Conservation (phyloP, 2,888 invertebrate species). For the Dolomedes plantarius region DNA sequence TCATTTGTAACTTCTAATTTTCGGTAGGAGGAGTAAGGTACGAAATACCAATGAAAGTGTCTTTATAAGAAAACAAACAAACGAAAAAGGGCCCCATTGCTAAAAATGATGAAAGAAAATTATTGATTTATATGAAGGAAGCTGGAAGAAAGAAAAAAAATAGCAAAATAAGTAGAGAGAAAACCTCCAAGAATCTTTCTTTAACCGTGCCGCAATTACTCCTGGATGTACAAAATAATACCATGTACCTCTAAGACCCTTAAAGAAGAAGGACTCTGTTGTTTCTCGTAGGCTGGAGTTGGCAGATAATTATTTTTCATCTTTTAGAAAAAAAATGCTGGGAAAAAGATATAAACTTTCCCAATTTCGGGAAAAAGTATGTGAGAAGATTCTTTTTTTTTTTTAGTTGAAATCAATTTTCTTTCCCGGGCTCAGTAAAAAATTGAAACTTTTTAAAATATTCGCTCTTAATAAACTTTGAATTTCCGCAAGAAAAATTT, state of each 20-base stretch:
- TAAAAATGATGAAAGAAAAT: not conserved
- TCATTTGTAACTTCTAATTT: slow-evolving; percentile 3
- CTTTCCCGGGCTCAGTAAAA: no score
- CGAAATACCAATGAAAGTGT: not conserved
- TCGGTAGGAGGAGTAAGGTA: not conserved
- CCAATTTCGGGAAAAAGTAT: no score
- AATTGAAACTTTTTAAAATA: no score
- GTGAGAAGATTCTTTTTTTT: no score
- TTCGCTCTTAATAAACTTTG: no score
- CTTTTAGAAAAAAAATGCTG: not conserved
- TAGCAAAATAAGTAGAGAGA: not conserved
- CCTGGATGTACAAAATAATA: not conserved
- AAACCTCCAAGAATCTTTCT: not conserved
- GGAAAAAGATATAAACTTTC: no score
- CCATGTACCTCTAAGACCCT: not conserved
- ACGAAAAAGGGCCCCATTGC: not conserved
- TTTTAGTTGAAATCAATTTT: no score
- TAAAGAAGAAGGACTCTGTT: not conserved
- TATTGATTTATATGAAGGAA: not conserved
- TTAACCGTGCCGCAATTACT: not conserved
- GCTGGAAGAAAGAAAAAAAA: not conserved
- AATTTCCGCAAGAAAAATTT: no score
- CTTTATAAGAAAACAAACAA: not conserved
- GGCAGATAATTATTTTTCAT: not conserved
- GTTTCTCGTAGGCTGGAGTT: not conserved